Percentiles rank a stretch among this genome's conserved stretches.
phyloP scores from a whole-genome alignment of 2,113 vertebrate species.

The Garra rufa region DNA sequence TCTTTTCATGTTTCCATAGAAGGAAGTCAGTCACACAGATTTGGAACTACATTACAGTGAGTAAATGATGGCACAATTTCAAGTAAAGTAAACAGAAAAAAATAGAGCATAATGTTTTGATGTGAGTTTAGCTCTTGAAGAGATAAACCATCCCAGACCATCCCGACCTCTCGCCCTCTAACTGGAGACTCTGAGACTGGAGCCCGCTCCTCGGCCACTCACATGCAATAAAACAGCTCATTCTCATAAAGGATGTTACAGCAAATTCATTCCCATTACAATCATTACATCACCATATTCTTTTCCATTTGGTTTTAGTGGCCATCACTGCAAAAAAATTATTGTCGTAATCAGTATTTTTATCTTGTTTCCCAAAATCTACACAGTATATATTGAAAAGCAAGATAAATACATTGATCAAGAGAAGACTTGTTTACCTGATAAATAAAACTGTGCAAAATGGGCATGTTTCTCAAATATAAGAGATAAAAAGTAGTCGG shows the following conservation, averaged over 20 bases:
- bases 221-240: conserved; percentile 35
- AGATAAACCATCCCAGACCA: neutral
- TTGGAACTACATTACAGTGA: neutral
- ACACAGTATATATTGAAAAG: neutral
- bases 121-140: neutral
- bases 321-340: neutral
- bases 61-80: conserved; percentile 1
- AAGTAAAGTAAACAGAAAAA: neutral
- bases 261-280: conserved; percentile 39
- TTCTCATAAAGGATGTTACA: conserved; percentile 28
- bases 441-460: neutral
- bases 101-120: neutral
- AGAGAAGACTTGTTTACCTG: neutral
- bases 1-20: neutral
- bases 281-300: conserved; percentile 35
- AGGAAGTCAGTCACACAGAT: neutral
- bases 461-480: too few relatives aligned
- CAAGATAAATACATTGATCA: neutral
- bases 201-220: neutral
- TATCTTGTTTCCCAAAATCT: neutral
- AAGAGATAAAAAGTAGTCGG: neutral
- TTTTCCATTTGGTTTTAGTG: conserved; percentile 40
- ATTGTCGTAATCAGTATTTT: neutral
- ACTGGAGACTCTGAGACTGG: conserved; percentile 30
- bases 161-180: conserved; percentile 32